A percentile compares a stretch with the other conserved stretches of the same genome.
phyloP scores from a whole-genome alignment of 2,888 invertebrate species.

The Baronia brevicornis region DNA sequence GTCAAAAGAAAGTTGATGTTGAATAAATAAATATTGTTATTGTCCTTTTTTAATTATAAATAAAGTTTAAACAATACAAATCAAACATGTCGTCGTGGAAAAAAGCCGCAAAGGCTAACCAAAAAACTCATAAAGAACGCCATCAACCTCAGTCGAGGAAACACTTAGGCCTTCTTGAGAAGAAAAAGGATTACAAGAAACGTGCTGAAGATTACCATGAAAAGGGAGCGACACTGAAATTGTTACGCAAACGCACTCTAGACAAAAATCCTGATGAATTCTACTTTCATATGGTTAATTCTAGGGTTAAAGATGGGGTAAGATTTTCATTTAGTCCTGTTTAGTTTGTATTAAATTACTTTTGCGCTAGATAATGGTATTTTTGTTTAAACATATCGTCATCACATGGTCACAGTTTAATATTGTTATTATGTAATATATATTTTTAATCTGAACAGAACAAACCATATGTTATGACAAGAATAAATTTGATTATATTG shows the following conservation, averaged over 20 bases:
- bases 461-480: too few relatives aligned
- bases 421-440: too few relatives aligned
- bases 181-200: conserved; percentile 90
- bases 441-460: too few relatives aligned
- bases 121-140: conserved; percentile 88
- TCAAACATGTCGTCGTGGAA: conserved; percentile 90
- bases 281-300: conserved; percentile 97
- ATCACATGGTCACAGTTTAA: too few relatives aligned
- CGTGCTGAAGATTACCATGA: conserved; percentile 87
- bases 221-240: conserved; percentile 87
- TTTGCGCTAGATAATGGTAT: too few relatives aligned
- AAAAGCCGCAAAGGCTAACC: conserved; percentile 89
- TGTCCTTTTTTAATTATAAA: conserved; percentile 1
- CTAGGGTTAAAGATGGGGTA: conserved; percentile 79
- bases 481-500: too few relatives aligned
- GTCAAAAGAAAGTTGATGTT: too few relatives aligned
- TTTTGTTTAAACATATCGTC: too few relatives aligned
- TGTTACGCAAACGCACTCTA: conserved; percentile 87
- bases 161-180: conserved; percentile 88
- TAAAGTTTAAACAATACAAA: background rate
- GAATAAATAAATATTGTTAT: too few relatives aligned
- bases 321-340: too few relatives aligned
- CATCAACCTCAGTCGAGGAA: conserved; percentile 87
- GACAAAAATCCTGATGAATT: conserved; percentile 99
- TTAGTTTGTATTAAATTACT: too few relatives aligned